A percentile compares a stretch with the other conserved stretches of the same genome.
Conservation (phyloP, 2,113 vertebrate genomes). For the Prionailurus bengalensis region DNA sequence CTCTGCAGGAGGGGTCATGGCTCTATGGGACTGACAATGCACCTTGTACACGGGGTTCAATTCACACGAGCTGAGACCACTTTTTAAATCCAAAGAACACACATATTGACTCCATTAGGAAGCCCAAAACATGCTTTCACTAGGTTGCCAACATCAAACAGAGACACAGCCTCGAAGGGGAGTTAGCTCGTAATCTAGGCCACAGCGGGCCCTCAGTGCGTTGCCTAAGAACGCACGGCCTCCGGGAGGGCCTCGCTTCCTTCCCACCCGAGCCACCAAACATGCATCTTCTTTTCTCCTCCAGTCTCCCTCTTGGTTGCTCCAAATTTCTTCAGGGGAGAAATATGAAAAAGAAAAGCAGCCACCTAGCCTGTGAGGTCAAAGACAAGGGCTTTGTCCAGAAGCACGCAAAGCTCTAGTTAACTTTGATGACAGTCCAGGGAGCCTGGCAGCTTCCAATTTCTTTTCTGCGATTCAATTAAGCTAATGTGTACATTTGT, state of each 20-base stretch:
- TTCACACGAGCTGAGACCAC: background rate
- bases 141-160: background rate
- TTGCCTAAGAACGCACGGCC: background rate
- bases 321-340: background rate
- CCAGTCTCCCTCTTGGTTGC: background rate
- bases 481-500: background rate
- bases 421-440: background rate
- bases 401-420: accelerated
- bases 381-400: background rate
- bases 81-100: background rate
- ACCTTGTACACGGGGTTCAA: background rate
- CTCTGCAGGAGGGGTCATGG: accelerated
- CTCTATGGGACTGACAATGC: background rate
- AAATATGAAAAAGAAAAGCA: background rate
- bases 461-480: background rate
- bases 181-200: background rate
- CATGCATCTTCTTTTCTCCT: background rate
- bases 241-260: accelerated
- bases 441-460: background rate
- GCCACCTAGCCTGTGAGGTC: accelerated
- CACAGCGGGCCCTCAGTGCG: accelerated
- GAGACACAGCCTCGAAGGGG: background rate
- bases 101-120: background rate
- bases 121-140: background rate
- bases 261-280: background rate